Base-by-base conservation (phyloP, 53 echinoderm and acorn worm species). In the Paracentrotus lividus region DNA sequence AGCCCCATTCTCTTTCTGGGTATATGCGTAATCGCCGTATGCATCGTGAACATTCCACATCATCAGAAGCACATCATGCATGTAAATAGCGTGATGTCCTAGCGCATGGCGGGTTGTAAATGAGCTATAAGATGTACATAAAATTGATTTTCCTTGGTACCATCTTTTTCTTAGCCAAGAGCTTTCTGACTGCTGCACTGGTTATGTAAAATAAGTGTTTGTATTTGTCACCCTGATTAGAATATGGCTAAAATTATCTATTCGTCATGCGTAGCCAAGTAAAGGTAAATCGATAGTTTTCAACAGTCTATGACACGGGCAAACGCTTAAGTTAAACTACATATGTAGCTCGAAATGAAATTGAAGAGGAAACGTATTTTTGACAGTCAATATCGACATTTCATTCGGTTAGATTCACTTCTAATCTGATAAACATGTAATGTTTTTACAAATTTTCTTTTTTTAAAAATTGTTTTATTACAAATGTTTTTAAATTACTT, bases 121-220 rank as follows among this genome's bases (percentile, higher is more conserved):
- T 86, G 86, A 86, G 34, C 54, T 86, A 56, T 86, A 55, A 86
- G 56, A 86, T 86, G 86, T 33, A 38, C 55, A 20, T 55, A 8
- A 86, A 56, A 55, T 86, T 86, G 56, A 86, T 86, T 86, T 56
- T 56, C 32, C 20, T 47, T 10, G n/a, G 45, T n/a, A n/a, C 5
- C 33, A 40, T 38, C 23, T 42, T 76, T 76, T 75, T 15, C 18
- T 38, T 4, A 40, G 40, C 42, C 20, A 31, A 13, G 31, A 27
- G 29, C 8, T 64, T 64, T 12, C 64, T 64, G 64, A 57, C 16
- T 57, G 57, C 3, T 12, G 52, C 4, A 21, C 3, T 3, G 18
- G 64, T 27, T 26, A 10, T 64, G 5, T 1, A 29, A 64, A 59
- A 59, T 29, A 29, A 27, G 8, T 8, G 26, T 4, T 31, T 64